phyloP scores from a whole-genome alignment of 2,113 vertebrate genomes.

The Mustelus asterias region DNA sequence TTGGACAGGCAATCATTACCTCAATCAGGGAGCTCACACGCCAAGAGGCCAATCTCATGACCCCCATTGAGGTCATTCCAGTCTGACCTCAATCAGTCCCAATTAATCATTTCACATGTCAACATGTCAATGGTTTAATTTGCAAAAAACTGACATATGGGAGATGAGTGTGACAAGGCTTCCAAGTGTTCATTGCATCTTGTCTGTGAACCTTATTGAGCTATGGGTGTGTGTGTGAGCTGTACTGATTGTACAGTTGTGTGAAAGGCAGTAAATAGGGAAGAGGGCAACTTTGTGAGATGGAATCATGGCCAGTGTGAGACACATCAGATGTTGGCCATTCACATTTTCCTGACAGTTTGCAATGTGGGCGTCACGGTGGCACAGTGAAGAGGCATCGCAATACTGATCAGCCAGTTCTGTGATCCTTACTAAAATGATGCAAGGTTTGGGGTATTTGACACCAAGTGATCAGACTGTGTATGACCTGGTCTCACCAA shows the following conservation, averaged over 20 bases:
- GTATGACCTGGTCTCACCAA: no score
- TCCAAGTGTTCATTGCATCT: not conserved
- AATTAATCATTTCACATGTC: no score
- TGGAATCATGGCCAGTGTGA: not conserved
- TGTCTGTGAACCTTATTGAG: not conserved
- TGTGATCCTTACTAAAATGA: not conserved
- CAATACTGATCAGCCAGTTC: not conserved
- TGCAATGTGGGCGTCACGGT: not conserved
- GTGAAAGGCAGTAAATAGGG: not conserved
- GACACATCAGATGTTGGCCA: not conserved
- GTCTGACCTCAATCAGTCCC: not conserved
- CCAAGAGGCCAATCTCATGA: no score
- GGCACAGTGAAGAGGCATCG: not conserved
- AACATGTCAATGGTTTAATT: not conserved
- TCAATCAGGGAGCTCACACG: no score
- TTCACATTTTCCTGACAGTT: not conserved
- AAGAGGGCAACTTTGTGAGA: not conserved
- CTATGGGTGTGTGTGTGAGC: not conserved
- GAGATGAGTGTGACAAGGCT: not conserved
- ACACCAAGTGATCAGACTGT: no score
- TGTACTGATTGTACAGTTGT: not conserved
- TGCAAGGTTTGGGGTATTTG: no score
- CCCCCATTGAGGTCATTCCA: no score
- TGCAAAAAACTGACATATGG: not conserved
- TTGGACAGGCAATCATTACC: no score